Percentiles rank a stretch among this genome's conserved stretches.
Conservation (phyloP, 2,113 vertebrate species). For the Nothobranchius kuhntae region DNA sequence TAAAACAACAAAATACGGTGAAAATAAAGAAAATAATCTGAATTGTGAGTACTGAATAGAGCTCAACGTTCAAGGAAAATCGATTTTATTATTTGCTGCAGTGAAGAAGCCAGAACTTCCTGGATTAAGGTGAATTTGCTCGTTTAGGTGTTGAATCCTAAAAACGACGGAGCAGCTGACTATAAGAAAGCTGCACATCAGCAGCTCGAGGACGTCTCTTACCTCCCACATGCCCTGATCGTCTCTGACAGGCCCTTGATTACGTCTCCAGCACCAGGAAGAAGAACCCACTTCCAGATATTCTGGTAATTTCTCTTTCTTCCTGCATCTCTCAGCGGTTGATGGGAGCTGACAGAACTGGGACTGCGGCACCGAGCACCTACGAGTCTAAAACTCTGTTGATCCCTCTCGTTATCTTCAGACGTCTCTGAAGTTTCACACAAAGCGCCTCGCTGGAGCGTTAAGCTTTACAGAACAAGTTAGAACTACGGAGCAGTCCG, state of each 20-base stretch:
- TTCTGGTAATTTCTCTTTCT: slow-evolving; percentile 28
- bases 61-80: no score
- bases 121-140: no score
- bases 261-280: slow-evolving; percentile 9
- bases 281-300: slow-evolving; percentile 10
- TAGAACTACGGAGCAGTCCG: not conserved
- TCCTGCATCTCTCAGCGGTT: slow-evolving; percentile 3
- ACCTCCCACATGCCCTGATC: slow-evolving; percentile 2
- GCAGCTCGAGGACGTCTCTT: not conserved
- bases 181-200: not conserved
- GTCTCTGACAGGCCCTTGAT: slow-evolving; percentile 40
- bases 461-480: not conserved
- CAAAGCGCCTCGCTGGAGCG: not conserved
- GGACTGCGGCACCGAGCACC: slow-evolving; percentile 47
- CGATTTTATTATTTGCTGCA: no score
- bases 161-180: not conserved
- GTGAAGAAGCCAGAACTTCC: no score
- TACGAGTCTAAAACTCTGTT: slow-evolving; percentile 30
- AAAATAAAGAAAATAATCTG: no score
- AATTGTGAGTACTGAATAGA: no score
- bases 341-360: slow-evolving; percentile 70
- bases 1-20: no score
- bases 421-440: not conserved
- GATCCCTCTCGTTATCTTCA: slow-evolving; percentile 32
- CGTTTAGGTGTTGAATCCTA: no score